These are phyloP conservation scores for Isotomurus palustris DNA, from an alignment of 2,888 invertebrate species.

Conservation along the genomic window DNA sequence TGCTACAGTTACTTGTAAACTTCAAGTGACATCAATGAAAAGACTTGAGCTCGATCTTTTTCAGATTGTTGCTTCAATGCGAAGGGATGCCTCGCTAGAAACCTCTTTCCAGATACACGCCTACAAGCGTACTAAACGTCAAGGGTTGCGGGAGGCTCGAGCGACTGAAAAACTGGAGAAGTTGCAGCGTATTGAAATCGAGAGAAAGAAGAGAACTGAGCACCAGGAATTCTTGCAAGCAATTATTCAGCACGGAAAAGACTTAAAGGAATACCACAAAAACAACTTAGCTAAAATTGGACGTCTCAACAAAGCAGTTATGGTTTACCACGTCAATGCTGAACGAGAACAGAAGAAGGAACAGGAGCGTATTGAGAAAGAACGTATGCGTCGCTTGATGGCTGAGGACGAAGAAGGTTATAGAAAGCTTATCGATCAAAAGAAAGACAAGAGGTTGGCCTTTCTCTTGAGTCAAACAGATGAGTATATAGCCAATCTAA, in stretches of 20 bases:
- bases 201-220: constrained; percentile 58
- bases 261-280: constrained; percentile 60
- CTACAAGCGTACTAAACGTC: constrained; percentile 59
- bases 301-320: constrained; percentile 58
- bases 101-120: constrained; percentile 59
- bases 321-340: constrained; percentile 60
- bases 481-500: constrained; percentile 59
- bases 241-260: constrained; percentile 59
- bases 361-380: constrained; percentile 61
- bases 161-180: constrained; percentile 62
- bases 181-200: constrained; percentile 61
- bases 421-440: constrained; percentile 61
- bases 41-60: not conserved
- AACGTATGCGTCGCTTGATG: constrained; percentile 61
- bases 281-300: constrained; percentile 53
- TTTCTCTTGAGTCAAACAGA: constrained; percentile 61
- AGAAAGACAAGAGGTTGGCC: constrained; percentile 62
- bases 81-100: constrained; percentile 59
- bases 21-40: not conserved
- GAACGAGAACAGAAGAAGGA: constrained; percentile 63
- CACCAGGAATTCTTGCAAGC: constrained; percentile 60
- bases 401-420: constrained; percentile 47
- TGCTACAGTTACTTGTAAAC: not conserved
- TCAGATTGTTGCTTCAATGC: constrained; percentile 51
- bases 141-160: constrained; percentile 60